These are phyloP conservation scores for Turdus rufiventris DNA, from an alignment of 2,113 vertebrate genomes.

Conservation along the genomic window DNA sequence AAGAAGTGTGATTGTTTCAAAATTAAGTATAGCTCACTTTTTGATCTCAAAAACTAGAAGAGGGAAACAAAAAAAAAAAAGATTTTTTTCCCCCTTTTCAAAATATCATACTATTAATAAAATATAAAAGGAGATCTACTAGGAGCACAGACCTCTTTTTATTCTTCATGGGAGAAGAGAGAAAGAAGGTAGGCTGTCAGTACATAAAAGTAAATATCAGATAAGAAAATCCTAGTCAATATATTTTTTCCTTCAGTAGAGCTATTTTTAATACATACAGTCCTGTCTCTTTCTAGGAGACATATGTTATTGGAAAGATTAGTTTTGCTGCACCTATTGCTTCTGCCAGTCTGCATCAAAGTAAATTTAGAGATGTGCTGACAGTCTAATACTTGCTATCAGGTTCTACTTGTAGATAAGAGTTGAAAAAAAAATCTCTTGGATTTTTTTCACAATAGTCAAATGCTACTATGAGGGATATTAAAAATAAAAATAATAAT, in stretches of 20 bases:
- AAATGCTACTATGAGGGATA: neutral
- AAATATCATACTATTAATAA: neutral
- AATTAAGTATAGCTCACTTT: neutral
- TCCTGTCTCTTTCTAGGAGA: slow-evolving; percentile 62
- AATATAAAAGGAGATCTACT: neutral
- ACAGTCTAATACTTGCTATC: slow-evolving; percentile 68
- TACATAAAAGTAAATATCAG: slow-evolving; percentile 48
- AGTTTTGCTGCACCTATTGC: slow-evolving; percentile 65
- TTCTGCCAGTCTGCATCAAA: slow-evolving; percentile 63
- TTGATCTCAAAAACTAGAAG: neutral
- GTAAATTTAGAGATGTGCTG: slow-evolving; percentile 67
- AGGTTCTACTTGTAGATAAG: slow-evolving; percentile 62
- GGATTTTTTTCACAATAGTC: neutral
- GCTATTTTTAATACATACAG: slow-evolving; percentile 62
- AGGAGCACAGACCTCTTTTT: neutral
- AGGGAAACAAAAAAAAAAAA: neutral
- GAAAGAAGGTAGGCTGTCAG: neutral
- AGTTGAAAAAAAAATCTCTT: slow-evolving; percentile 18
- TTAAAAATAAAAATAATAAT: neutral
- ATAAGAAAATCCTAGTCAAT: slow-evolving; percentile 63
- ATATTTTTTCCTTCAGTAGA: slow-evolving; percentile 40
- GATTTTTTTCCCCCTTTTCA: neutral
- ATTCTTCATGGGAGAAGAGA: slow-evolving; percentile 5
- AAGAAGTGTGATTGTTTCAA: neutral
- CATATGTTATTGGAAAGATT: slow-evolving; percentile 67